Base-by-base conservation (phyloP, 2,113 vertebrate species). In the Erpornis zantholeuca region DNA sequence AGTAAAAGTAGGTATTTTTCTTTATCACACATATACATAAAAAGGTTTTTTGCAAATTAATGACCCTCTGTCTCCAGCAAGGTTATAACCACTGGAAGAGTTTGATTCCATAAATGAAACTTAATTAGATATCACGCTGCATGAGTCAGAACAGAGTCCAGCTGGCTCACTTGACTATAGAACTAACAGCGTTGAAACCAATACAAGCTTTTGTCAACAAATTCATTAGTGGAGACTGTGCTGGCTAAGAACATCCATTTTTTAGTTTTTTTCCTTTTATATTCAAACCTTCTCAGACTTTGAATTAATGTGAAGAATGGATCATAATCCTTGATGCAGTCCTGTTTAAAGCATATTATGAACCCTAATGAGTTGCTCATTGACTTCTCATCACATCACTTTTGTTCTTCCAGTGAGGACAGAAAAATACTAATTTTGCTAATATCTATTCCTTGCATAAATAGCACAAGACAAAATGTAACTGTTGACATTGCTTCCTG, bases 41-140 rank as follows among this genome's bases (percentile, higher is more conserved):
- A 61, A 79, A 56, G 12, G 38, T 31, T 75, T 79, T 86, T 72
- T 82, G 5, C 4, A 89, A 87, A 53, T 76, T 60, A 82, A 4
- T 79, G 77, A 84, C 45, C 23, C 20, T 77, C 47, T 86, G 35
- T 64, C 64, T 91, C 72, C 28, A 87, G 25, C 33, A 79, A 87
- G 65, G 61, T 95, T 89, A 79, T 70, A 91, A 89, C 61, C 63
- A 52, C 91, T 94, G 94, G 83, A 89, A 66, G 49, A 91, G 50
- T 79, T 79, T 50, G 73, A 61, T 72, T 94, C 77, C 88, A 61
- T 75, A 94, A 80, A 92, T 72, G 84, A 84, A 94, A 82, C 36
- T 82, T 92, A 90, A 90, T 95, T 89, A 94, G 54, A 83, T 79
- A 76, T 64, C 70, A 94, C 87, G 66, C 84, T 82, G 78, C 40